Evolutionary conservation across 2,888 invertebrate species (phyloP), one percentile per base, ranked within the genome.

Genomic region (Axea sp.): DNA sequence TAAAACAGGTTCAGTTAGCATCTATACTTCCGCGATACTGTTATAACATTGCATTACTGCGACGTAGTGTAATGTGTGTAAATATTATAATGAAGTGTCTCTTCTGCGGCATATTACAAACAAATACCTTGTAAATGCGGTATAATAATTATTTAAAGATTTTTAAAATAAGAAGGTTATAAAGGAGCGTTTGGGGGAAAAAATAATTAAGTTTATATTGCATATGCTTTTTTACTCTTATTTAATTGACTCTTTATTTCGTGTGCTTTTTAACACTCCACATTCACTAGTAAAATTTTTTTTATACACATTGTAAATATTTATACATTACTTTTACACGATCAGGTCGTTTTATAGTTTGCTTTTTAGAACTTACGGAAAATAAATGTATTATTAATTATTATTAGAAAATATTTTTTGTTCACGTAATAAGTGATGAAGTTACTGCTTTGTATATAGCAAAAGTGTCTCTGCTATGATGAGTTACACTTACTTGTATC

Each of bases 401-500:
- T 14, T 19, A 51, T 43, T 19, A 30, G 30, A 26, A 31, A 47
- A 22, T 15, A 60, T 39, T 17, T n/a, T 22, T 17, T 17, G 39
- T 71, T 35, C 49, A 35, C 11, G 51, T 14, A 45, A 3, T 5
- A 9, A 41, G 17, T 45, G 59, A 69, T 64, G 37, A 68, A 65
- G 64, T 74, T 68, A 64, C 30, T 33, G 26, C 19, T 45, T 35
- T 28, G 35, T 45, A 71, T 64, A 64, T 57, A 51, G 45, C 28
- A 55, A 35, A 26, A 33, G 53, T 67, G 67, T 73, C 73, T 67
- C 55, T 55, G 55, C n/a, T 69, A 59, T 68, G 64, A 69, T 72
- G 73, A 75, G 60, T 75, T 75, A 77, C 73, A 72, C 35, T 60
- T 28, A 45, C 41, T 47, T 51, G 45, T 77, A 79, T 79, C 68